Evolutionary conservation across 1,140 invertebrate species (phyloP).

Genomic region (Cheumatopsyche charites): DNA sequence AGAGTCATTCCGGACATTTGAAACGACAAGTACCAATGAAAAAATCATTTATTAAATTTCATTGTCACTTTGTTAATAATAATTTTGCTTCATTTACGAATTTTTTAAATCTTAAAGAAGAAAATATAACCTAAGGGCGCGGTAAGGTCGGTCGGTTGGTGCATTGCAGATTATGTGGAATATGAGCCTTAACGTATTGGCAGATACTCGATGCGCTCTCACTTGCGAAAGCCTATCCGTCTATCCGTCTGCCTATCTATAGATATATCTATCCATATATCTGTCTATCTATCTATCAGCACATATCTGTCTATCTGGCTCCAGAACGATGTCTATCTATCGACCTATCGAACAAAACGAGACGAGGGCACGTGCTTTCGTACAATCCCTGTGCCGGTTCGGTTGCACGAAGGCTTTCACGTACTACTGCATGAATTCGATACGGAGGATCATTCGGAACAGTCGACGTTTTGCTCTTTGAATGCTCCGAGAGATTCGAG

Average conservation of each 20-base stretch:
- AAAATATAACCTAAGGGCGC: constrained; percentile 32
- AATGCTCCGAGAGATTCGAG: too few relatives aligned
- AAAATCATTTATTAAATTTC: too few relatives aligned
- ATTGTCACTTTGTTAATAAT: too few relatives aligned
- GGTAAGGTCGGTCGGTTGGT: constrained; percentile 32
- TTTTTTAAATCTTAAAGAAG: too few relatives aligned
- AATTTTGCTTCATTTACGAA: too few relatives aligned
- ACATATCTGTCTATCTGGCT: background rate
- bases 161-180: constrained; percentile 48
- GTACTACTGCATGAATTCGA: too few relatives aligned
- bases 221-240: constrained; percentile 37
- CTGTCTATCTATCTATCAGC: constrained; percentile 13
- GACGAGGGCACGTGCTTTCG: background rate
- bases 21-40: too few relatives aligned
- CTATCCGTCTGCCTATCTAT: background rate
- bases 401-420: background rate
- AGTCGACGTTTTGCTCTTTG: too few relatives aligned
- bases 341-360: constrained; percentile 12
- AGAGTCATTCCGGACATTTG: too few relatives aligned
- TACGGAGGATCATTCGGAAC: too few relatives aligned
- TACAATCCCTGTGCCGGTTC: background rate
- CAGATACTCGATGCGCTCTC: constrained; percentile 46
- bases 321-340: background rate
- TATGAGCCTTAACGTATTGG: constrained; percentile 45
- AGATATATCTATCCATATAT: too few relatives aligned